Percentiles rank a stretch among this genome's conserved stretches.
These are phyloP conservation scores for Vombatus ursinus DNA, from an alignment of 2,113 vertebrate genomes.

Conservation along the genomic window DNA sequence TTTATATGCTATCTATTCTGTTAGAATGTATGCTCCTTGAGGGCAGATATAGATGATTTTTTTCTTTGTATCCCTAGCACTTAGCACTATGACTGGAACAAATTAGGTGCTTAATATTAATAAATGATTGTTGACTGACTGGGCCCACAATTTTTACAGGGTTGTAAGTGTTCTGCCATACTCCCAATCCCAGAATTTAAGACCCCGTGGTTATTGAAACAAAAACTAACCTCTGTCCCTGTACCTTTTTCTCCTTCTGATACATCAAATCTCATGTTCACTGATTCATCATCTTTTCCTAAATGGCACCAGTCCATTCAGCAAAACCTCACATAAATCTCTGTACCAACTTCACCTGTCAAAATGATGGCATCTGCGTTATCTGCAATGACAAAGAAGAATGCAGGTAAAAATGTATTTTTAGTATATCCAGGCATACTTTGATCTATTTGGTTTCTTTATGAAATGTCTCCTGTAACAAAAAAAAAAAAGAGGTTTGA, in stretches of 20 bases:
- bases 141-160: no score
- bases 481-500: no score
- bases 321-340: rapidly evolving
- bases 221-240: neutral
- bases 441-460: no score
- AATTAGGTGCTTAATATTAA: no score
- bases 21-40: no score
- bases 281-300: slow-evolving; percentile 57
- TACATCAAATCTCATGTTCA: slow-evolving; percentile 86
- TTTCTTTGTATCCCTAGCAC: no score
- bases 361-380: slow-evolving; percentile 88
- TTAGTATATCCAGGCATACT: no score
- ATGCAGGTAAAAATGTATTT: slow-evolving; percentile 87
- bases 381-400: slow-evolving; percentile 16
- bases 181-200: neutral
- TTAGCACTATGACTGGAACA: no score
- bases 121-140: no score
- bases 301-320: neutral
- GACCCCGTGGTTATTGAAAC: neutral
- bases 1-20: no score
- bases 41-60: no score
- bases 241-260: slow-evolving; percentile 81
- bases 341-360: slow-evolving; percentile 84
- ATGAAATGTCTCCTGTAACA: no score
- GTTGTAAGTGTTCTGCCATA: neutral